Conservation (phyloP, 2,888 invertebrate genomes). For the Amiota mariae region DNA sequence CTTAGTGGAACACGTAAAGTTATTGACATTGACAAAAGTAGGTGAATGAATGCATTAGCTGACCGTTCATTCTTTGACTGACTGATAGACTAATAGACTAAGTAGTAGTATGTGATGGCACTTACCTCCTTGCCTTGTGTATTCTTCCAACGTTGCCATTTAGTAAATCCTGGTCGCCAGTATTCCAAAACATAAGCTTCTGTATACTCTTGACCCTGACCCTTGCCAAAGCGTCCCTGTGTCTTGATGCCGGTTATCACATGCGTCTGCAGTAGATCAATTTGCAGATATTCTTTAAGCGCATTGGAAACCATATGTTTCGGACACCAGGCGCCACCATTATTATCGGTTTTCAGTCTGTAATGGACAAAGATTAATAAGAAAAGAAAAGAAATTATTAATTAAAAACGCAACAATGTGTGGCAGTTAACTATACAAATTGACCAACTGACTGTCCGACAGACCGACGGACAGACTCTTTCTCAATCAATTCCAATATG, state of each 20-base stretch:
- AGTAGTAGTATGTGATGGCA: background rate
- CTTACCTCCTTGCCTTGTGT: constrained; percentile 82
- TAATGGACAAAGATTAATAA: constrained; percentile 38
- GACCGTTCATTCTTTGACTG: too few relatives aligned
- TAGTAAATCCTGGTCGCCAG: constrained; percentile 81
- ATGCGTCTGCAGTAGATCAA: constrained; percentile 79
- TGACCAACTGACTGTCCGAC: background rate
- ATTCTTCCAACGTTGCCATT: constrained; percentile 85
- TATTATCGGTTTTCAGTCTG: constrained; percentile 85
- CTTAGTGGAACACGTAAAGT: too few relatives aligned
- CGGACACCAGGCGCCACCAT: constrained; percentile 92
- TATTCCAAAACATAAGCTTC: constrained; percentile 86
- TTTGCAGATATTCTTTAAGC: constrained; percentile 84
- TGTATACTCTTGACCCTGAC: constrained; percentile 87
- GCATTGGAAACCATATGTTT: constrained; percentile 81
- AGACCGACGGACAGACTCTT: background rate
- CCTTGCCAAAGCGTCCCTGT: constrained; percentile 89
- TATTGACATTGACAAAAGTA: too few relatives aligned
- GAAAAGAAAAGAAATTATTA: constrained; percentile 52
- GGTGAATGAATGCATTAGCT: too few relatives aligned
- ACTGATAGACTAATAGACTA: too few relatives aligned
- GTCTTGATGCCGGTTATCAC: constrained; percentile 83
- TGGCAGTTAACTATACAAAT: constrained; percentile 36
- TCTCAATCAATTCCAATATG: background rate
- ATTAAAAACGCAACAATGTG: constrained; percentile 48